Conservation (phyloP, 2,113 vertebrate species). For the Corythaixoides concolor region DNA sequence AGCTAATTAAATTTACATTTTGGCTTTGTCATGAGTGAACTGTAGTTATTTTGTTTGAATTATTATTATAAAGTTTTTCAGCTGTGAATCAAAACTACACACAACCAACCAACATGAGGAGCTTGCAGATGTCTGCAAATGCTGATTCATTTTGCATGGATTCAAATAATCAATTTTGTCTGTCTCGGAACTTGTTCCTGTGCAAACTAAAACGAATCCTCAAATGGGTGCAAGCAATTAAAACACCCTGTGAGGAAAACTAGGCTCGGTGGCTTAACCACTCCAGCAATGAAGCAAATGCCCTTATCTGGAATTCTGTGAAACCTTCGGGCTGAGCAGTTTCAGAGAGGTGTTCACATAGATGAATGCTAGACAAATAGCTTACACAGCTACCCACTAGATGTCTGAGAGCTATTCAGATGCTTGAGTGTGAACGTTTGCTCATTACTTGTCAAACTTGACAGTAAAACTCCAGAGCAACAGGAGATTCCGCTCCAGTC, state of each 20-base stretch:
- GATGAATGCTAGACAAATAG: background rate
- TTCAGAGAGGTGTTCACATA: background rate
- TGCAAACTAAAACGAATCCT: background rate
- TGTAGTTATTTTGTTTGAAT: background rate
- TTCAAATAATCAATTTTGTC: background rate
- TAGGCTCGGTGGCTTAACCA: background rate
- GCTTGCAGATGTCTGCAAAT: background rate
- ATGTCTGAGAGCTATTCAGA: background rate
- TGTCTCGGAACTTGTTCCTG: background rate
- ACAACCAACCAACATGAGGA: background rate
- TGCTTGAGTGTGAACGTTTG: background rate
- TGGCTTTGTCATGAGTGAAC: background rate
- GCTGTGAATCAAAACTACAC: background rate
- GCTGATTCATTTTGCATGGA: background rate
- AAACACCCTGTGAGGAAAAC: background rate
- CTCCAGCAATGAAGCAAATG: background rate
- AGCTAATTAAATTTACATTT: background rate
- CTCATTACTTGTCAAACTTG: background rate
- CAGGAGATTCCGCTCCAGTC: too few relatives aligned
- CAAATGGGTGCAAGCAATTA: background rate
- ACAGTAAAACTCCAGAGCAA: background rate
- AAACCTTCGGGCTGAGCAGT: background rate
- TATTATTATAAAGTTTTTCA: background rate
- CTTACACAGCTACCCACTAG: background rate
- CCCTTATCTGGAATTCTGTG: background rate